Base-by-base conservation (phyloP, 2,113 vertebrate genomes). In the Pterocles orientalis region DNA sequence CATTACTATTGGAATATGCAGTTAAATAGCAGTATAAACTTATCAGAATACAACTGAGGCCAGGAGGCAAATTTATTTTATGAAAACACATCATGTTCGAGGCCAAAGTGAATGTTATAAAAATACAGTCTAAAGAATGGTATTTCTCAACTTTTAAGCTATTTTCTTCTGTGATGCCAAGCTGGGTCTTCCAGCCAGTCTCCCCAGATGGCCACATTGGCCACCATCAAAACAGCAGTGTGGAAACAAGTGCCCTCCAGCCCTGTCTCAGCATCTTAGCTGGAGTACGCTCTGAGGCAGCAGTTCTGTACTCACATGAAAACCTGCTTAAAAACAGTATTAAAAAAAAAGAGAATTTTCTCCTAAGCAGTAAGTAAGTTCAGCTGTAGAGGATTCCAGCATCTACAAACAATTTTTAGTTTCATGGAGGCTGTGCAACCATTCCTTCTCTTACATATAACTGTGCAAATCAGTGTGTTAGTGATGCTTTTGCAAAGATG, bases 401-500 rank as follows among this genome's bases (percentile, higher is more conserved):
- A 64, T 77, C 48, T 66, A 76, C 29, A 43, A 23, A 81, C 20
- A 51, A 73, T 95, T 71, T 96, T 92, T 88, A 88, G 68, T 95
- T 96, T 92, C 89, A 84, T 29, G 54, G 31, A 88, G 71, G 73
- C 85, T 75, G 58, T 95, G 80, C 68, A 91, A 79, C 33, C 25
- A 57, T 95, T 78, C 70, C 85, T 73, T 21, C 64, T 91, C 93
- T 96, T 94, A 92, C 82, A 89, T 58, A 88, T 47, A 93, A 95
- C 58, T 94, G 82, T 71, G 45, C 75, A 88, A 88, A 97, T 84
- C 87, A 64, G 73, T 92, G 65, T 89, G 84, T 97, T 98, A 98
- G 97, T 85, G 97, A 98, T 95, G 97, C 97, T 97, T 98, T 97
- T 76, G 85, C 96, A 98, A 98, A 98, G 96, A 95, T 95, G 97